A percentile compares a stretch with the other conserved stretches of the same genome.
These are phyloP conservation scores for Pristionchus pacificus DNA, from an alignment of 1,140 invertebrate species.

Conservation along the genomic window DNA sequence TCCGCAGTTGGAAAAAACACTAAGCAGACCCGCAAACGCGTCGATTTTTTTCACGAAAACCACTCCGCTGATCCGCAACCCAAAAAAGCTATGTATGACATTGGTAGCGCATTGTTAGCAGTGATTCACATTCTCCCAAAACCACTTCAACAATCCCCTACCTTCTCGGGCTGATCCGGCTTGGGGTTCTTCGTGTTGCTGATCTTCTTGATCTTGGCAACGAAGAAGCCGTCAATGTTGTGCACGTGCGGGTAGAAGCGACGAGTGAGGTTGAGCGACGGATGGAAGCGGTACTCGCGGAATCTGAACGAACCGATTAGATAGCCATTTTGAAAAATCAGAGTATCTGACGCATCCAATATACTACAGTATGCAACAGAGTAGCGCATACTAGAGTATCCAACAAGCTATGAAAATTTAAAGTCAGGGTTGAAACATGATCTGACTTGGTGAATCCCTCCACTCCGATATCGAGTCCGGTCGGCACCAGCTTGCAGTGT, in stretches of 20 bases:
- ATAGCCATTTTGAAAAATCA: slow-evolving; percentile 15
- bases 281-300: slow-evolving; percentile 72
- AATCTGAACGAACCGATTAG: slow-evolving; percentile 62
- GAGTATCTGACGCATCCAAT: not conserved
- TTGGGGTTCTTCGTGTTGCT: slow-evolving; percentile 45
- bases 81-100: too few relatives aligned
- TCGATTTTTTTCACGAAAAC: too few relatives aligned
- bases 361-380: slow-evolving; percentile 7
- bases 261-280: slow-evolving; percentile 79
- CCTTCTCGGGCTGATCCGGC: not conserved
- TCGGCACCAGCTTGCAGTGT: slow-evolving; percentile 83
- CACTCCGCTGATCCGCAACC: too few relatives aligned
- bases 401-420: too few relatives aligned
- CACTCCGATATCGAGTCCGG: slow-evolving; percentile 87
- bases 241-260: slow-evolving; percentile 95
- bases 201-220: slow-evolving; percentile 76
- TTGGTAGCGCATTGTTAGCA: too few relatives aligned
- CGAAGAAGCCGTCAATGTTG: slow-evolving; percentile 99
- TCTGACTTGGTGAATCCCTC: slow-evolving; percentile 82
- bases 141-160: not conserved
- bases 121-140: slow-evolving; percentile 9
- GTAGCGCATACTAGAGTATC: slow-evolving; percentile 2
- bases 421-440: too few relatives aligned
- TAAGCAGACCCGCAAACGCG: too few relatives aligned
- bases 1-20: too few relatives aligned